Conservation (phyloP, 1,140 invertebrate genomes). For the Heliconius hewitsoni region DNA sequence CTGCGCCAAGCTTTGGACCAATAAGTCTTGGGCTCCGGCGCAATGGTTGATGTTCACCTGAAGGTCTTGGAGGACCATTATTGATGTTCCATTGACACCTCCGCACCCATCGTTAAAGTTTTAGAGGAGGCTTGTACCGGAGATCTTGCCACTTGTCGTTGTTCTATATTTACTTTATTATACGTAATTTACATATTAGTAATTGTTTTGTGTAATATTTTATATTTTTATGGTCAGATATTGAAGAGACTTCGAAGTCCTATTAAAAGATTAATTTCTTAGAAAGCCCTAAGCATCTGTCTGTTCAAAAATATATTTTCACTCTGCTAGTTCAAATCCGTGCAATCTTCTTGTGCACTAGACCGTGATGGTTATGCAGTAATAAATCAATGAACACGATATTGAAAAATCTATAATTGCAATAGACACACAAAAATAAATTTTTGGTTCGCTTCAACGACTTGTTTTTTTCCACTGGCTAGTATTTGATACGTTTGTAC, state of each 20-base stretch:
- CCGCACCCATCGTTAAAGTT: no score
- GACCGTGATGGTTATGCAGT: neutral
- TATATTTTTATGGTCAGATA: neutral
- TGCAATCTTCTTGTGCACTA: neutral
- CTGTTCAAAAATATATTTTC: neutral
- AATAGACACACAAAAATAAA: neutral
- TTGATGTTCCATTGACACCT: no score
- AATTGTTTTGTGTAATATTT: neutral
- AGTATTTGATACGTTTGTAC: slow-evolving; percentile 23
- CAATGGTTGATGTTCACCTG: no score
- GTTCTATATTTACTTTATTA: no score
- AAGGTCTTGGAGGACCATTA: no score
- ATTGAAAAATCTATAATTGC: slow-evolving; percentile 5
- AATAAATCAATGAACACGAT: neutral
- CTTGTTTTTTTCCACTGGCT: neutral
- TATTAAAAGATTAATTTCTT: neutral
- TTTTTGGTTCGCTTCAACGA: neutral
- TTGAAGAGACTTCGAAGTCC: no score
- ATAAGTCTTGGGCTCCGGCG: no score
- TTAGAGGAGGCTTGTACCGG: no score
- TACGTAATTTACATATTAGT: no score
- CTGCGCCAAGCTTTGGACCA: no score
- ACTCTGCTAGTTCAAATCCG: neutral
- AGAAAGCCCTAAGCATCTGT: neutral
- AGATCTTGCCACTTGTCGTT: no score